Evolutionary conservation across 2,888 invertebrate genomes (phyloP), one percentile per base, ranked within the genome.

Genomic region (Caenorhabditis angaria): DNA sequence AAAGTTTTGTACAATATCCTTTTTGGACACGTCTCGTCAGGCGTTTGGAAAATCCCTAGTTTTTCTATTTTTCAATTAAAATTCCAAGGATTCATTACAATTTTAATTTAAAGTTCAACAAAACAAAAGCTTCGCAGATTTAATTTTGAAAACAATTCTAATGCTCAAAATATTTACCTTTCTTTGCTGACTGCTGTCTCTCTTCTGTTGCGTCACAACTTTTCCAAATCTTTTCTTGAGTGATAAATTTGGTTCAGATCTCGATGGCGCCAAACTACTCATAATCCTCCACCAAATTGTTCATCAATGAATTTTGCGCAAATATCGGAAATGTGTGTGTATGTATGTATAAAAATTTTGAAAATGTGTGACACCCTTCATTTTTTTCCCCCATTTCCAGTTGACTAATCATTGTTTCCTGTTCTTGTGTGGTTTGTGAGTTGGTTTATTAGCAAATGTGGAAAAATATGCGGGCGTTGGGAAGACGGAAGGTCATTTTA

Each of bases 221-320:
- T 20, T 18, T 8, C 25, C 47, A 24, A 20, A 20, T 20, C 2
- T 41, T 25, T 47, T 58, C 35, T 58, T 58, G 25, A 12, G 24
- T 29, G 29, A 27, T 24, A 58, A 47, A 58, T 20, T 60, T 2
- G 60, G 51, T 20, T 60, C 60, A 18, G 60, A 60, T 25, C 29
- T 25, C 25, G 60, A 60, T 14, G 51, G 28, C 20, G 60, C 20
- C 29, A 60, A 60, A 50, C 29, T 27, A 29, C 18, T 51, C 60
- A 60, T 60, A 24, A 50, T 20, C 22, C n/a, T 4, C n/a, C 24
- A 50, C n/a, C 22, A 50, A 50, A n/a, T 50, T 8, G 24, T 6
- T 22, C 2, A 4, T 24, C 10, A 20, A 22, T 50, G 22, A 4
- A 50, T 18, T 18, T 8, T 35, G 14, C 8, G 14, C 35, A 35